Conservation (phyloP, 2,113 vertebrate species). For the Bufo bufo region DNA sequence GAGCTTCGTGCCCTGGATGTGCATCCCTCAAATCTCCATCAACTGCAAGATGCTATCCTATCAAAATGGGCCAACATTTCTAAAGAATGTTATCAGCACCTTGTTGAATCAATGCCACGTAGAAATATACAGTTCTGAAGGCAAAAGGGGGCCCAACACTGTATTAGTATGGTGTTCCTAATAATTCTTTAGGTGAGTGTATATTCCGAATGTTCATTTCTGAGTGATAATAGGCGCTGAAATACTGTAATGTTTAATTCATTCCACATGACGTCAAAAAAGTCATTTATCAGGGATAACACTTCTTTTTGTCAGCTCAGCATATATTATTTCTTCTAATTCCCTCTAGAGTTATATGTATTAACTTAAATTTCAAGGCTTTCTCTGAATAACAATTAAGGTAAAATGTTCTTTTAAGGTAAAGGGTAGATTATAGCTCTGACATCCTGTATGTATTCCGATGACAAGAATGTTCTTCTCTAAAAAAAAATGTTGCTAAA, state of each 20-base stretch:
- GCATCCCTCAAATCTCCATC: too few relatives aligned
- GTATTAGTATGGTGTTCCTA: too few relatives aligned
- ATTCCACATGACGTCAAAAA: not conserved
- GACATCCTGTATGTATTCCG: not conserved
- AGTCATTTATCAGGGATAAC: constrained; percentile 18
- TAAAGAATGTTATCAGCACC: too few relatives aligned
- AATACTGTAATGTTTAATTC: not conserved
- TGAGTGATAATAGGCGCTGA: not conserved
- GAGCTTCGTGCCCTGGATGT: too few relatives aligned
- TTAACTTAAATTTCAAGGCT: constrained; percentile 1
- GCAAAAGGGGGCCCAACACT: too few relatives aligned
- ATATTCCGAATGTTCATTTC: not conserved
- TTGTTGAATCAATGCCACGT: too few relatives aligned
- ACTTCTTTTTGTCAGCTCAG: constrained; percentile 27
- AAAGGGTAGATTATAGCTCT: not conserved
- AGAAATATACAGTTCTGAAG: too few relatives aligned
- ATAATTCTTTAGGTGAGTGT: too few relatives aligned
- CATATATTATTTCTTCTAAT: constrained; percentile 23
- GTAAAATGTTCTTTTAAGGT: not conserved
- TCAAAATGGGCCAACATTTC: too few relatives aligned
- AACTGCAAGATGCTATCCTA: too few relatives aligned
- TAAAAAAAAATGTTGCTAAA: not conserved
- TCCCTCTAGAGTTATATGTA: not conserved
- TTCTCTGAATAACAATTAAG: not conserved
- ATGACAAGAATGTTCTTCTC: not conserved